Percentiles rank a stretch among this genome's conserved stretches.
Evolutionary conservation across 2,888 invertebrate species (phyloP).

Genomic region (Eristalis intricaria): DNA sequence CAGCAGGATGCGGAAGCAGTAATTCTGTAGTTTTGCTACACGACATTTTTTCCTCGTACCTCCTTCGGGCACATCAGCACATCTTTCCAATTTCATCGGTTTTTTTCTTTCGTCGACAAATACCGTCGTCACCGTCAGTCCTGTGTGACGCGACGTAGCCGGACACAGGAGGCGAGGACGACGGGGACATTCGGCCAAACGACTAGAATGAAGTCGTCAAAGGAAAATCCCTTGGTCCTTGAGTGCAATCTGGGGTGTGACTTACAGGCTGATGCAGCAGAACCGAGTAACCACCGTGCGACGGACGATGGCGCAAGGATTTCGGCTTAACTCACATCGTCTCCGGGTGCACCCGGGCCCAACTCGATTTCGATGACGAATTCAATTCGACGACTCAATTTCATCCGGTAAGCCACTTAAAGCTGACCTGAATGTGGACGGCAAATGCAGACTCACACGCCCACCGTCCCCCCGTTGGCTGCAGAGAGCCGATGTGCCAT

Average conservation of each 20-base stretch:
- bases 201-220: slow-evolving; percentile 4
- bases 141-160: slow-evolving; percentile 4
- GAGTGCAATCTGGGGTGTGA: slow-evolving; percentile 45
- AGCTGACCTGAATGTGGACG: slow-evolving; percentile 43
- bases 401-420: slow-evolving; percentile 48
- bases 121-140: slow-evolving; percentile 42
- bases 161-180: not conserved
- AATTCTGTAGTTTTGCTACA: slow-evolving; percentile 47
- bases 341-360: not conserved
- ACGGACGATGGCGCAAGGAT: slow-evolving; percentile 24
- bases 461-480: not conserved
- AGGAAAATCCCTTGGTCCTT: slow-evolving; percentile 32
- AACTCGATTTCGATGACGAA: slow-evolving; percentile 62
- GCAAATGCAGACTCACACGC: not conserved
- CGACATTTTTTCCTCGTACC: slow-evolving; percentile 10
- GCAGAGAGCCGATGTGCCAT: not conserved
- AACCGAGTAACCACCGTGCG: slow-evolving; percentile 12
- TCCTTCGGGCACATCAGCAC: slow-evolving; percentile 55
- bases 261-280: slow-evolving; percentile 55
- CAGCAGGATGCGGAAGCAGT: slow-evolving; percentile 60
- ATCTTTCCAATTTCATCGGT: slow-evolving; percentile 6
- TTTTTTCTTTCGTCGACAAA: slow-evolving; percentile 24
- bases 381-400: slow-evolving; percentile 59
- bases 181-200: not conserved
- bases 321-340: slow-evolving; percentile 27